phyloP scores from a whole-genome alignment of 2,113 vertebrate species.

The Sturnus vulgaris region DNA sequence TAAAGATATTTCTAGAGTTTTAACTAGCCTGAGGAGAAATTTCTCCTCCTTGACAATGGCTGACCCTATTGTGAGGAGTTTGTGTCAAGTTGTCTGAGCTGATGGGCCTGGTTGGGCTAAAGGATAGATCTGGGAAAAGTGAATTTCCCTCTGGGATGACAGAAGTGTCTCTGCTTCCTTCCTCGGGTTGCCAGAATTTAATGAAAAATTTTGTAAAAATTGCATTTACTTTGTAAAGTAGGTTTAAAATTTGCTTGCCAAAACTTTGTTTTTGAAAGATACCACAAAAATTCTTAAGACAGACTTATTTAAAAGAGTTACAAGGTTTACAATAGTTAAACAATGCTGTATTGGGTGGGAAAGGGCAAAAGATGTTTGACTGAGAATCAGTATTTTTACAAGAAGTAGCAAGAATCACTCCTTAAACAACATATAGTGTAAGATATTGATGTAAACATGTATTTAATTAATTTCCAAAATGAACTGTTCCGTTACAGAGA shows the following conservation, averaged over 20 bases:
- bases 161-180: neutral
- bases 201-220: neutral
- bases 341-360: neutral
- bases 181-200: neutral
- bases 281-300: neutral
- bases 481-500: neutral
- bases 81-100: neutral
- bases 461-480: neutral
- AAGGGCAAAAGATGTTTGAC: neutral
- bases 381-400: neutral
- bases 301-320: neutral
- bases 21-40: neutral
- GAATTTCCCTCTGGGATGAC: neutral
- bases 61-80: neutral
- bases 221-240: neutral
- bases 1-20: neutral
- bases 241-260: neutral
- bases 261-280: neutral
- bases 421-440: neutral
- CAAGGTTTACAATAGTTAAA: neutral
- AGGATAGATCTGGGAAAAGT: neutral
- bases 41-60: neutral
- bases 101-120: neutral
- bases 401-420: neutral
- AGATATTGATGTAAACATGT: neutral